Evolutionary conservation across 2,888 invertebrate species (phyloP).

Genomic region (Atethmia centrago): DNA sequence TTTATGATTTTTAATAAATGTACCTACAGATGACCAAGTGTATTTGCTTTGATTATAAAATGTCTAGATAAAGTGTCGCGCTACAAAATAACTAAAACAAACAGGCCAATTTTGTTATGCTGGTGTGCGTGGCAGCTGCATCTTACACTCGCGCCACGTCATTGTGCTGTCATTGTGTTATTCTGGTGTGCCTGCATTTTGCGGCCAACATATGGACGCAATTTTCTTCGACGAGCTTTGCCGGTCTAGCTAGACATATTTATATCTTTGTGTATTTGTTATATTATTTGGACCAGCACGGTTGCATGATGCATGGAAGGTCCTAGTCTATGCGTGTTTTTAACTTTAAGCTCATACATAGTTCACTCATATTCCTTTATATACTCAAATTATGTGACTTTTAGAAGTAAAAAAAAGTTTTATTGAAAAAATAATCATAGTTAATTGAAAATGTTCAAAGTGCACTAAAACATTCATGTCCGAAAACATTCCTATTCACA

Average conservation of each 20-base stretch:
- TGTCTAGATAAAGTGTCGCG: too few species aligned
- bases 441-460: not conserved
- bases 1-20: not conserved
- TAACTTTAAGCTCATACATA: not conserved
- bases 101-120: too few species aligned
- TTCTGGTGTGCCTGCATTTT: too few species aligned
- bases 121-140: too few species aligned
- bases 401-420: not conserved
- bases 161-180: too few species aligned
- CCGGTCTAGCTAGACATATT: too few species aligned
- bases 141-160: too few species aligned
- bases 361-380: not conserved
- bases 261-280: too few species aligned
- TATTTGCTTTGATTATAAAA: not conserved
- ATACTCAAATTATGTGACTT: not conserved
- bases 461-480: not conserved
- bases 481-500: not conserved
- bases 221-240: too few species aligned
- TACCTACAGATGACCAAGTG: not conserved
- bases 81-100: too few species aligned
- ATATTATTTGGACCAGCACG: not conserved
- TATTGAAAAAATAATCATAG: not conserved
- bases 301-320: slow-evolving; percentile 4
- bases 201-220: too few species aligned
- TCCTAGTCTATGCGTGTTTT: not conserved